These are phyloP conservation scores for Campylomormyrus numenius DNA, from an alignment of 2,113 vertebrate genomes.

Conservation along the genomic window DNA sequence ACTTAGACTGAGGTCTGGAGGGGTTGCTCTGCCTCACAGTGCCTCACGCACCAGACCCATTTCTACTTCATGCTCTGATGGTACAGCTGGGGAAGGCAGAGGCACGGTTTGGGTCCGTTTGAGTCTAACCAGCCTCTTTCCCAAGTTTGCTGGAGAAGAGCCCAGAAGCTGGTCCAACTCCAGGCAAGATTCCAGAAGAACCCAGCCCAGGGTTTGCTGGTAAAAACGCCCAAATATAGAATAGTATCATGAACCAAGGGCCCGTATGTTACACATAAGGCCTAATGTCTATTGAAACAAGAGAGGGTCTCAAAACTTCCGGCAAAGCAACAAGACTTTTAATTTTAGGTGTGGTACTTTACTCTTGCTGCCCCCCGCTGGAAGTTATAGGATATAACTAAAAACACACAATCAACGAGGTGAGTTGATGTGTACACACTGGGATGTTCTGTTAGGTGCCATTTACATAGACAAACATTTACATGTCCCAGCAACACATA, in stretches of 20 bases:
- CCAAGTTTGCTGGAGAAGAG: not conserved
- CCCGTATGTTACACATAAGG: not conserved
- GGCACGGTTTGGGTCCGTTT: not conserved
- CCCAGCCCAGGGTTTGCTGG: not conserved
- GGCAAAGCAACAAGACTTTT: not conserved
- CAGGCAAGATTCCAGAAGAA: not conserved
- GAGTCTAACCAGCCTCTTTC: not conserved
- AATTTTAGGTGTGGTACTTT: not conserved
- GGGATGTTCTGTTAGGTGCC: not conserved
- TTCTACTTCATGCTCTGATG: not conserved
- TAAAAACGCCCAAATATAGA: not conserved
- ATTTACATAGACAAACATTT: not conserved
- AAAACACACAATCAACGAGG: not conserved
- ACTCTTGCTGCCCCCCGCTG: not conserved
- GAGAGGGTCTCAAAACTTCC: not conserved
- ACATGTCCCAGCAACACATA: not conserved
- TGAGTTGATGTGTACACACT: not conserved
- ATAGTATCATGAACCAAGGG: not conserved
- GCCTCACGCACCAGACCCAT: not conserved
- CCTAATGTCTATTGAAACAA: not conserved
- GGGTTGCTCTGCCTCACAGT: not conserved
- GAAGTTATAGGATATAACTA: constrained; percentile 9
- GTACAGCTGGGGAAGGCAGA: not conserved
- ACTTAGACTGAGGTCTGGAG: not conserved
- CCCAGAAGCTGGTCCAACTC: not conserved